Percentiles rank a stretch among this genome's conserved stretches.
These are phyloP conservation scores for Litocranius walleri DNA, from an alignment of 2,113 vertebrate species.

Conservation along the genomic window DNA sequence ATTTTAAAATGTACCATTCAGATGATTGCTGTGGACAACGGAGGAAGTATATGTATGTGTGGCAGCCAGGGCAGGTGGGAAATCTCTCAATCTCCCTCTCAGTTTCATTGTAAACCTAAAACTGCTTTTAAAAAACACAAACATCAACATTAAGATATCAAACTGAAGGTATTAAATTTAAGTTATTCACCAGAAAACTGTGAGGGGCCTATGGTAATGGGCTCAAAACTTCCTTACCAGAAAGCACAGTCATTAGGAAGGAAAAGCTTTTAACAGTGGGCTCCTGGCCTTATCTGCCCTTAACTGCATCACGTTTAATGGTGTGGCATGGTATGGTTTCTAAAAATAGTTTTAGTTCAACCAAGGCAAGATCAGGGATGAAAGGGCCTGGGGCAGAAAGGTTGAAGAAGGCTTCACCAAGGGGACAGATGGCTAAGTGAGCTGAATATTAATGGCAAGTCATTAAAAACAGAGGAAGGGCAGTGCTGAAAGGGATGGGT, in stretches of 20 bases:
- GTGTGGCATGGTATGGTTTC: not conserved
- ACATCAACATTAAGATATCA: not conserved
- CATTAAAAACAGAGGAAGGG: not conserved
- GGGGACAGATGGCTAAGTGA: not conserved
- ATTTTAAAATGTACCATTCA: not conserved
- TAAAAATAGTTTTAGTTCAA: constrained; percentile 30
- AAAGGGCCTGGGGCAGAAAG: not conserved
- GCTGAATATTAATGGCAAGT: not conserved
- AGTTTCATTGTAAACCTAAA: not conserved
- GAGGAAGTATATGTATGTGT: not conserved
- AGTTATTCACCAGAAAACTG: not conserved
- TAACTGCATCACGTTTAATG: not conserved
- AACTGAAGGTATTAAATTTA: not conserved
- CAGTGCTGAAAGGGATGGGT: not conserved
- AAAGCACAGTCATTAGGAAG: not conserved
- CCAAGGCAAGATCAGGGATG: not conserved
- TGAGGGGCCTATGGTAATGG: not conserved
- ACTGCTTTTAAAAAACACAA: not conserved
- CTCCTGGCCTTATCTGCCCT: not conserved
- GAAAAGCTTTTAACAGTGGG: not conserved
- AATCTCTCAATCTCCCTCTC: not conserved
- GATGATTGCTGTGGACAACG: not conserved
- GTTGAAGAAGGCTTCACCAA: not conserved
- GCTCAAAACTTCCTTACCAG: constrained; percentile 39
- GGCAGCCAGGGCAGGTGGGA: not conserved